Evolutionary conservation across 2,113 vertebrate species (phyloP).

Genomic region (Okapia johnstoni): DNA sequence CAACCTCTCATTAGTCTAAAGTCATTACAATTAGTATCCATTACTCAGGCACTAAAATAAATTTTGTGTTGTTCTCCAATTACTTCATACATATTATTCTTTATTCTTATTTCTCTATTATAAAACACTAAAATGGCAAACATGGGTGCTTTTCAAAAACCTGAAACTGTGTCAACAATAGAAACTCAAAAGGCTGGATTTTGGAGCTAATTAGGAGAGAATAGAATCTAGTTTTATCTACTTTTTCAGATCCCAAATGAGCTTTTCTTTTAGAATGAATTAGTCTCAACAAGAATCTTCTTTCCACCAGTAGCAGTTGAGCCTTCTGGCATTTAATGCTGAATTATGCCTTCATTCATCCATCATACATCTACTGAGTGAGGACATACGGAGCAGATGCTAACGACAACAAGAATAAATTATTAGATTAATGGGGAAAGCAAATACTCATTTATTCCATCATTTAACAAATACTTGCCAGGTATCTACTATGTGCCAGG

Average conservation of each 20-base stretch:
- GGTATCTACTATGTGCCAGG: background rate
- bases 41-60: background rate
- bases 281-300: background rate
- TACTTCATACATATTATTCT: background rate
- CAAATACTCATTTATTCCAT: background rate
- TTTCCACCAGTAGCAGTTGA: background rate
- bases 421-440: background rate
- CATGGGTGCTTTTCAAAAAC: background rate
- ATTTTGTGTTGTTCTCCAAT: background rate
- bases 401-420: background rate
- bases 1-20: constrained; percentile 18
- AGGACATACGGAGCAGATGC: background rate
- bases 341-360: background rate
- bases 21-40: background rate
- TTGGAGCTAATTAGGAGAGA: background rate
- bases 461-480: background rate
- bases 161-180: background rate
- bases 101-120: background rate
- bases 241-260: background rate
- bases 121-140: background rate
- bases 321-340: background rate
- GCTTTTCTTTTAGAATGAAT: constrained; percentile 7
- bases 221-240: background rate
- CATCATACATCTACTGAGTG: background rate
- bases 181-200: background rate